Percentiles rank a stretch among this genome's conserved stretches.
Conservation (phyloP, 37 sponge, comb jelly and placozoan genomes). For the Hormiphora californensis region DNA sequence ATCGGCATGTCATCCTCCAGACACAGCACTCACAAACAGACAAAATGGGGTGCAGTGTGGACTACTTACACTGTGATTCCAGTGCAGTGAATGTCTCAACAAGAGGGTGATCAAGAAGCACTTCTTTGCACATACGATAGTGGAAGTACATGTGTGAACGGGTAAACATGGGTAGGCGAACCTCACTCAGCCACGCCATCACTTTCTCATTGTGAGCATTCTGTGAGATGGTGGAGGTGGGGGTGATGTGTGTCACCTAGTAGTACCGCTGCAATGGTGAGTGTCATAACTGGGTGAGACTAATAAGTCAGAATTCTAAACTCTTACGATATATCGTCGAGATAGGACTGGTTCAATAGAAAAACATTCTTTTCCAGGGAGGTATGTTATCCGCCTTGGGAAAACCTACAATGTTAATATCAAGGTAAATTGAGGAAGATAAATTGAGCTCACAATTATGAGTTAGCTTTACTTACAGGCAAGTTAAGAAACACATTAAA, state of each 20-base stretch:
- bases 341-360: background rate
- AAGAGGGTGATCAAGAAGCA: background rate
- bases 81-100: background rate
- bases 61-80: conserved; percentile 16
- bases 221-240: too few relatives aligned
- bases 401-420: background rate
- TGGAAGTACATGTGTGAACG: conserved; percentile 3
- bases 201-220: conserved; percentile 18
- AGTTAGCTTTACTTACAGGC: conserved; percentile 22
- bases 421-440: too few relatives aligned
- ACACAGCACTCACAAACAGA: too few relatives aligned
- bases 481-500: conserved; percentile 10
- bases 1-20: too few relatives aligned
- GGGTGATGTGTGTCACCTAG: too few relatives aligned
- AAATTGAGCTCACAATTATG: too few relatives aligned
- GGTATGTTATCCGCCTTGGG: conserved; percentile 3
- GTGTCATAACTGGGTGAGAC: background rate
- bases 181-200: background rate
- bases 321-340: conserved; percentile 4
- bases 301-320: background rate
- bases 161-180: background rate
- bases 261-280: conserved; percentile 15
- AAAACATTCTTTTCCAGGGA: background rate
- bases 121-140: background rate
- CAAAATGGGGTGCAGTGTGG: too few relatives aligned